Base-by-base conservation (phyloP, 1,140 invertebrate species). In the Plodia interpunctella region DNA sequence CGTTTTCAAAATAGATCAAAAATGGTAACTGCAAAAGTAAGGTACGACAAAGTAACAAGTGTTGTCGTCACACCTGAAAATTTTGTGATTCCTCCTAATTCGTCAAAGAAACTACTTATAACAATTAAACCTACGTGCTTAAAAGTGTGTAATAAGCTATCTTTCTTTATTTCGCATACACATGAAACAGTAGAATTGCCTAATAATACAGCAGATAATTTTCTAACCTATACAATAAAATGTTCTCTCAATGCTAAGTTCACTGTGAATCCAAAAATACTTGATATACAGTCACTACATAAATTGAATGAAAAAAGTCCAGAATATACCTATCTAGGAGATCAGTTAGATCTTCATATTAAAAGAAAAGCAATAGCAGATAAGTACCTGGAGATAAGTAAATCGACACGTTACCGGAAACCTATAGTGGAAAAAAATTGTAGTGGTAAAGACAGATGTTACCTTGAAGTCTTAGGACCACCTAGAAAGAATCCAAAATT, bases 1-100 rank as follows among this genome's bases (percentile, higher is more conserved):
- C 68, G 66, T 20, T 71, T 89, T 54, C 60, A 64, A 52, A 89
- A 89, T 63, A 63, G 80, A 35, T 87, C 83, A 20, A 69, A 60
- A 53, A 15, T 81, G 20, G 74, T 76, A 28, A 59, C 76, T 15
- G 75, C 75, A 2, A 78, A 78, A 68, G 60, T 89, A 21, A 54
- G 74, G 59, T 81, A 82, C 63, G 57, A 74, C 6, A 78, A 65
- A 72, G 55, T 74, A 1, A 62, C 75, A 20, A 74, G 80, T 11
- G 75, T 80, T 71, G 64, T 76, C 55, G 72, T 84, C 11, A 49
- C 55, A 21, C 83, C 86, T 13, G 51, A 74, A 52, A 71, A 61
- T 25, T 81, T 86, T 67, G 69, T 57, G 1, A 66, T 87, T 49
- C 49, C 59, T 18, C 72, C 86, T n/a, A 86, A 79, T 60, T 78